phyloP scores from a whole-genome alignment of 2,113 vertebrate genomes.

The Hemiprocne comata region DNA sequence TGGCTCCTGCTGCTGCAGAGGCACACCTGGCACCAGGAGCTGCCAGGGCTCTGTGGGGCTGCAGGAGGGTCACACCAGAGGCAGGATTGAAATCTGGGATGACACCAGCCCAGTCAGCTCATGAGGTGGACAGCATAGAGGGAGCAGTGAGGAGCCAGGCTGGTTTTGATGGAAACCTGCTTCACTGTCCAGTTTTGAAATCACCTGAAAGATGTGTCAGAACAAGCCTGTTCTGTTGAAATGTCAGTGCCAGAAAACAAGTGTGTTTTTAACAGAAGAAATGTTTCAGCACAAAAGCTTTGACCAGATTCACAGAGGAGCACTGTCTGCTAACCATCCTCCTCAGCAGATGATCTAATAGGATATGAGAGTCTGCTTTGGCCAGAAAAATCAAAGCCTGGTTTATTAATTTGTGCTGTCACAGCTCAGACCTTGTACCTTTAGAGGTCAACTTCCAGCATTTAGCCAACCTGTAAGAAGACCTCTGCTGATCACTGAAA shows the following conservation, averaged over 20 bases:
- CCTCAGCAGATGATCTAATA: background rate
- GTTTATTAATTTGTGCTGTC: background rate
- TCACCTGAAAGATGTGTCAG: background rate
- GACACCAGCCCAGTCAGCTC: background rate
- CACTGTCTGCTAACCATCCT: background rate
- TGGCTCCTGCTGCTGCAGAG: background rate
- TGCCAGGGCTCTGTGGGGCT: background rate
- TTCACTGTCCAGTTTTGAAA: slow-evolving; percentile 18
- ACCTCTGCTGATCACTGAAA: background rate
- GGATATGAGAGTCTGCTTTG: background rate
- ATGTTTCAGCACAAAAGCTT: slow-evolving; percentile 33
- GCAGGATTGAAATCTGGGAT: background rate
- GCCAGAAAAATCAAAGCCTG: background rate
- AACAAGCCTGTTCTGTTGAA: slow-evolving; percentile 14
- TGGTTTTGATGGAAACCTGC: background rate
- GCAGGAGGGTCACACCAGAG: background rate
- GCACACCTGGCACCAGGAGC: accelerated
- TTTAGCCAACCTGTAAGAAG: background rate
- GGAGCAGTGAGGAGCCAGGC: background rate
- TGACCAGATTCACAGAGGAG: slow-evolving; percentile 38
- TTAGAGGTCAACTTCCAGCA: background rate
- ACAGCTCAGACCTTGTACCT: background rate
- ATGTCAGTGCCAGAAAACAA: slow-evolving; percentile 7
- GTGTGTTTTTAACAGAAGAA: slow-evolving; percentile 1
- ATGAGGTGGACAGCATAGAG: background rate